These are phyloP conservation scores for Willisornis vidua DNA, from an alignment of 2,113 vertebrate genomes.

Conservation along the genomic window DNA sequence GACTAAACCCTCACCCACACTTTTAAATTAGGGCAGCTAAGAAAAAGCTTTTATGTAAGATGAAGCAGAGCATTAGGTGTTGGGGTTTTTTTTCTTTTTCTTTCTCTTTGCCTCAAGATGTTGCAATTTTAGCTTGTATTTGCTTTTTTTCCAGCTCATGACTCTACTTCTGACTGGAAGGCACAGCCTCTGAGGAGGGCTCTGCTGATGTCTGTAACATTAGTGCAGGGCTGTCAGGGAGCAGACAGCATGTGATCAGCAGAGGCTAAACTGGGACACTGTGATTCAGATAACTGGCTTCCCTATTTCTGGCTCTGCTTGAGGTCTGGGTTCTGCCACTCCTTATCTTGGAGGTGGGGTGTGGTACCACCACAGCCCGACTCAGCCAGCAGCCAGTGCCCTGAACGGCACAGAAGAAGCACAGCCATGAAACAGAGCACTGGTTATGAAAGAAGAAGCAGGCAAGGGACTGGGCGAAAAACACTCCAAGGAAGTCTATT, in stretches of 20 bases:
- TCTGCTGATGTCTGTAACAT: not conserved
- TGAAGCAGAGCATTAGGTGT: not conserved
- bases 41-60: slow-evolving; percentile 18
- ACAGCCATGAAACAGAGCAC: rapidly evolving
- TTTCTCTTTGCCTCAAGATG: not conserved
- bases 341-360: rapidly evolving
- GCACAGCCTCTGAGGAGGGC: not conserved
- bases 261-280: slow-evolving; percentile 4
- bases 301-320: slow-evolving; percentile 34
- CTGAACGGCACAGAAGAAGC: rapidly evolving
- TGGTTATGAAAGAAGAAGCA: not conserved
- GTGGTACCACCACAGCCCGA: not conserved
- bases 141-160: slow-evolving; percentile 12
- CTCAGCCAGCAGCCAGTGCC: not conserved
- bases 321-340: not conserved
- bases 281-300: not conserved
- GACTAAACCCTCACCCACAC: slow-evolving; percentile 19
- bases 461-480: not conserved
- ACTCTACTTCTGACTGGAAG: not conserved
- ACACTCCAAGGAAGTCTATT: not conserved
- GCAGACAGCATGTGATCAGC: slow-evolving; percentile 8
- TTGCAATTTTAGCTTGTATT: slow-evolving; percentile 25
- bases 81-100: not conserved
- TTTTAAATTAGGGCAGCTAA: slow-evolving; percentile 17
- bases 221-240: not conserved